A percentile compares a stretch with the other conserved stretches of the same genome.
Conservation (phyloP, 2,113 vertebrate species). For the Vombatus ursinus region DNA sequence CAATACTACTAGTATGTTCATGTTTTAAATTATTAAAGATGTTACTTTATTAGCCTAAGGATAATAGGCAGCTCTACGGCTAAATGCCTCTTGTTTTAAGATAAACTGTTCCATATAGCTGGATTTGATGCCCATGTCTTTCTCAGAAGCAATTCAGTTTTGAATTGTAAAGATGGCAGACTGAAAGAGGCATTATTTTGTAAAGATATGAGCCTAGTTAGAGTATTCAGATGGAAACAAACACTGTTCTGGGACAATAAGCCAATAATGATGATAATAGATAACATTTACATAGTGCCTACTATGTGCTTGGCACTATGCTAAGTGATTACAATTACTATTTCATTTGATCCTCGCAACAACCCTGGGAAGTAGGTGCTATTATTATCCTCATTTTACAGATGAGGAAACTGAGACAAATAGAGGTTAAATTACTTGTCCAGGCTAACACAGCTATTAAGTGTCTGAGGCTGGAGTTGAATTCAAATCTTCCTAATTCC, state of each 20-base stretch:
- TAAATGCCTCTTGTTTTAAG: not conserved
- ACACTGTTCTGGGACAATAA: not conserved
- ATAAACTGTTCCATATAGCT: not conserved
- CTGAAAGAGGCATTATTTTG: not conserved
- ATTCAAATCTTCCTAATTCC: not conserved
- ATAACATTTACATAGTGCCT: not conserved
- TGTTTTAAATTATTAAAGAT: not conserved
- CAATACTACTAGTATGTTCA: not conserved
- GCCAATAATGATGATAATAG: not conserved
- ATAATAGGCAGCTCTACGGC: not conserved
- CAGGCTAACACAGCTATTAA: not conserved
- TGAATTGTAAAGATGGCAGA: not conserved
- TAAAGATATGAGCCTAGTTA: not conserved
- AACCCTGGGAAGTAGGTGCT: not conserved
- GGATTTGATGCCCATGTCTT: not conserved
- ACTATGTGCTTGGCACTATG: not conserved
- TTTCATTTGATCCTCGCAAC: not conserved
- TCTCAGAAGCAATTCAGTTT: not conserved
- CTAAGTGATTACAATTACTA: not conserved
- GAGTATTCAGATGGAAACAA: not conserved
- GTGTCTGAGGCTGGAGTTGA: constrained; percentile 3
- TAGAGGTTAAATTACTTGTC: constrained; percentile 9
- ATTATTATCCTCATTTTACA: constrained; percentile 4
- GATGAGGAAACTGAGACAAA: not conserved
- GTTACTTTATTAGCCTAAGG: not conserved